These are phyloP conservation scores for Tiliacea citrago DNA, from an alignment of 2,888 invertebrate genomes.

Conservation along the genomic window DNA sequence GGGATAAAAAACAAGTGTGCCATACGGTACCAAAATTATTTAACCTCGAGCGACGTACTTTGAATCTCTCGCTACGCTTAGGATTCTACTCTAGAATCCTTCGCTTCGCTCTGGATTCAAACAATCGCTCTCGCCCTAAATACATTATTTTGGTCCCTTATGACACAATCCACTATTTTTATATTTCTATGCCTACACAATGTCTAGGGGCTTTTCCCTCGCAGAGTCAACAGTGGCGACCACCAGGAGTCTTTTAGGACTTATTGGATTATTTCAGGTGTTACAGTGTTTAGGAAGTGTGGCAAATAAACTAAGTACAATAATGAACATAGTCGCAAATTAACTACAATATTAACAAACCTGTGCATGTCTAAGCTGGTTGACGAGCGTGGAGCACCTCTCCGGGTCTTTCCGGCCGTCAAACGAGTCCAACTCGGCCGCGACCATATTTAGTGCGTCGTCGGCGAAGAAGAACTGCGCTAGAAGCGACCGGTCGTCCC, in stretches of 20 bases:
- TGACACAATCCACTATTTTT: too few species aligned
- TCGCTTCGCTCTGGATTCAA: too few species aligned
- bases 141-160: too few species aligned
- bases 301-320: not conserved
- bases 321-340: not conserved
- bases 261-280: not conserved
- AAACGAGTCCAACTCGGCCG: constrained; percentile 99
- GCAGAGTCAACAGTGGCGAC: not conserved
- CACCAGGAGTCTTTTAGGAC: not conserved
- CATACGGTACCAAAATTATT: too few species aligned
- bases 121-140: too few species aligned
- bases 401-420: constrained; percentile 99
- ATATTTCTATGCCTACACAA: too few species aligned
- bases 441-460: constrained; percentile 98
- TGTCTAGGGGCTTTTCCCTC: too few species aligned
- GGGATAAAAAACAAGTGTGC: too few species aligned
- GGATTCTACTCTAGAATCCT: too few species aligned
- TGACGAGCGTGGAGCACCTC: constrained; percentile 98
- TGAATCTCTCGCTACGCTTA: too few species aligned
- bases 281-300: not conserved
- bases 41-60: too few species aligned
- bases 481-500: constrained; percentile 97
- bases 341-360: constrained; percentile 77
- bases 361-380: constrained; percentile 98
- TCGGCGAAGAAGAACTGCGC: constrained; percentile 99